phyloP scores from a whole-genome alignment of 64 coral and sea anemone genomes.

The Orbicella faveolata region DNA sequence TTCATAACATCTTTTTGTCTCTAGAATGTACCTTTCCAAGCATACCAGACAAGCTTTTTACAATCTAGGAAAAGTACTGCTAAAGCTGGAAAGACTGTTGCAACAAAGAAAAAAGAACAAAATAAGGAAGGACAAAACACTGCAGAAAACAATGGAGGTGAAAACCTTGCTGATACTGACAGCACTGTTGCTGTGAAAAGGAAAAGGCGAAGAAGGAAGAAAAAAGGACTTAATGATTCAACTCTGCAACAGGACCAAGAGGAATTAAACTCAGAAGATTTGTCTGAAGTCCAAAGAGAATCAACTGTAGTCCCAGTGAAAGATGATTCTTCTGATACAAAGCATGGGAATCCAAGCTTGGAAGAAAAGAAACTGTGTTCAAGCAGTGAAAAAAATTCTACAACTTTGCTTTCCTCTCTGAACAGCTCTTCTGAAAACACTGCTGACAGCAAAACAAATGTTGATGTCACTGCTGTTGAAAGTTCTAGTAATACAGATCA shows the following conservation, averaged over 20 bases:
- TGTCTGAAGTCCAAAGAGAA: not conserved
- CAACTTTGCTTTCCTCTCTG: not conserved
- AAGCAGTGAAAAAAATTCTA: not conserved
- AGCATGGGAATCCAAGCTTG: not conserved
- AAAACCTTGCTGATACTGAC: not conserved
- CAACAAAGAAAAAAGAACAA: not conserved
- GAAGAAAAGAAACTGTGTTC: not conserved
- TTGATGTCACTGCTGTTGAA: not conserved
- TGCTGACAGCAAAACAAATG: not conserved
- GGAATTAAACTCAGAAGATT: not conserved
- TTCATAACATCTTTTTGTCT: not conserved
- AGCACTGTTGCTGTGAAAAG: not conserved
- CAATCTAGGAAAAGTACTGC: not conserved
- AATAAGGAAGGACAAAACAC: not conserved
- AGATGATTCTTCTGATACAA: not conserved
- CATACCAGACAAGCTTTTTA: not conserved
- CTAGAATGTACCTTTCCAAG: not conserved
- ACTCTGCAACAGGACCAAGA: not conserved
- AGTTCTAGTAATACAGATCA: not conserved
- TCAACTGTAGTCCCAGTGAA: not conserved
- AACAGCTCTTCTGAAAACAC: not conserved
- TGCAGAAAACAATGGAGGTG: not conserved
- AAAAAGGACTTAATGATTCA: not conserved
- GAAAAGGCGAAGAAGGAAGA: slow-evolving; percentile 24
- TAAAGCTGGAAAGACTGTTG: not conserved